phyloP scores from a whole-genome alignment of 1,140 invertebrate species.

The Radopholus similis region DNA sequence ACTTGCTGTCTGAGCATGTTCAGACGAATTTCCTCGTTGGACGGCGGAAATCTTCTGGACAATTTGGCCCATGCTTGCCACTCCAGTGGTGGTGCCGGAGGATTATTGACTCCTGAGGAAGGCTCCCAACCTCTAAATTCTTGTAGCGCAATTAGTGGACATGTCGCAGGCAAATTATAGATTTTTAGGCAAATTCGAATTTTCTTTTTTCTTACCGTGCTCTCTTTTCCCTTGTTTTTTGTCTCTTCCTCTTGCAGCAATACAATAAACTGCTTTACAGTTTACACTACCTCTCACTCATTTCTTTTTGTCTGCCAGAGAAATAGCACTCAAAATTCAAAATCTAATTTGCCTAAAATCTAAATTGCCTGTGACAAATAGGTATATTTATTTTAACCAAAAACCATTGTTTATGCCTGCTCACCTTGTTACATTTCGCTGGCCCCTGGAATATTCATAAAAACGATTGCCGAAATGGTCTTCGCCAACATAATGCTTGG shows the following conservation, averaged over 20 bases:
- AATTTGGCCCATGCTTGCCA: constrained; percentile 1
- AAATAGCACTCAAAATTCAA: background rate
- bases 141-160: too few species aligned
- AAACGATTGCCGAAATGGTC: constrained; percentile 2
- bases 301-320: too few species aligned
- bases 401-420: too few species aligned
- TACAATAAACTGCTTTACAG: background rate
- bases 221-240: too few species aligned
- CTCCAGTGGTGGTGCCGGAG: background rate
- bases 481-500: constrained; percentile 3
- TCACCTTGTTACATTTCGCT: constrained; percentile 1
- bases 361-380: too few species aligned
- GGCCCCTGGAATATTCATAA: background rate
- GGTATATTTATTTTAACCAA: too few species aligned
- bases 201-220: too few species aligned
- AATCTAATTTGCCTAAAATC: too few species aligned
- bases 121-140: constrained; percentile 4
- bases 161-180: too few species aligned
- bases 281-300: too few species aligned
- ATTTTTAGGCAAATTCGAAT: too few species aligned
- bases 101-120: background rate
- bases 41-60: background rate
- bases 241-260: too few species aligned
- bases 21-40: background rate
- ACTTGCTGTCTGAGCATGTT: background rate